A percentile compares a stretch with the other conserved stretches of the same genome.
Conservation (phyloP, 2,888 invertebrate species). For the Macaria liturata region DNA sequence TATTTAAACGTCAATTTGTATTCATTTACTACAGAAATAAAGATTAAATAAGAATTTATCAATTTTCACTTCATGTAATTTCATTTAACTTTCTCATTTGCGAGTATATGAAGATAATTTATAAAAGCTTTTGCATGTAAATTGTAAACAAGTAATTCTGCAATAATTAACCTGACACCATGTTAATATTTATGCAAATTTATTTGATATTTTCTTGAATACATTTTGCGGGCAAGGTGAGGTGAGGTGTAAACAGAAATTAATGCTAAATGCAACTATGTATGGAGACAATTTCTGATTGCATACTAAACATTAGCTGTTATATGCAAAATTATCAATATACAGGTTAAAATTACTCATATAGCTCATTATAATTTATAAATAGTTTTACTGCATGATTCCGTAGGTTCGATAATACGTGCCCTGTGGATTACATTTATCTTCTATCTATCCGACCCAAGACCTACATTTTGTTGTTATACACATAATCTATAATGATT, state of each 20-base stretch:
- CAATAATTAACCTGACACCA: constrained; percentile 10
- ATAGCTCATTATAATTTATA: too few species aligned
- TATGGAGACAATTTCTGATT: too few species aligned
- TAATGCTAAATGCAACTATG: neutral
- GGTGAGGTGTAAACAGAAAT: neutral
- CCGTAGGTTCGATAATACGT: too few species aligned
- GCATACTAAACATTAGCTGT: too few species aligned
- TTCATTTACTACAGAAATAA: neutral
- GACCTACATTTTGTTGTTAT: too few species aligned
- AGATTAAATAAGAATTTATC: neutral
- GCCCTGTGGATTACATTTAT: too few species aligned
- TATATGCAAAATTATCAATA: too few species aligned
- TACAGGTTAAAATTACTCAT: too few species aligned
- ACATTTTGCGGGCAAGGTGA: constrained; percentile 1
- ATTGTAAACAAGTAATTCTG: constrained; percentile 27
- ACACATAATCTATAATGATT: too few species aligned
- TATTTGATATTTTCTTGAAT: constrained; percentile 28
- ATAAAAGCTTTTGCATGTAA: constrained; percentile 31
- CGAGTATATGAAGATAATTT: constrained; percentile 4
- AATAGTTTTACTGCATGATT: too few species aligned
- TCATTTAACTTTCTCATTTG: constrained; percentile 9
- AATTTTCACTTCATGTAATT: constrained; percentile 3
- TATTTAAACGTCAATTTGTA: constrained; percentile 1
- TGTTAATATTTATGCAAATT: constrained; percentile 27
- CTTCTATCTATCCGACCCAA: too few species aligned